Percentiles rank a stretch among this genome's conserved stretches.
Evolutionary conservation across 2,113 vertebrate species (phyloP).

Genomic region (Clinocottus analis): DNA sequence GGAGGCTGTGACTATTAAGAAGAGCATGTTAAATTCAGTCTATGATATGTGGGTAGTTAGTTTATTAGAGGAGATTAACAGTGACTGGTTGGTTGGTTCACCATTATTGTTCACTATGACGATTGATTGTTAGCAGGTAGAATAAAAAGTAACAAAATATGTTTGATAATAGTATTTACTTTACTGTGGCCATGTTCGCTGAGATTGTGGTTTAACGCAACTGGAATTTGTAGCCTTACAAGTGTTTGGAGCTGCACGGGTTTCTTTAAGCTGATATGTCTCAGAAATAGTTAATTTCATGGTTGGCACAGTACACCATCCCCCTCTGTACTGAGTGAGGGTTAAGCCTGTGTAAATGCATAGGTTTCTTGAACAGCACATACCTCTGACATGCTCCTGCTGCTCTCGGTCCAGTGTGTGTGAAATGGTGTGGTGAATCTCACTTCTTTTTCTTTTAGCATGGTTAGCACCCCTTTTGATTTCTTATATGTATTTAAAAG

Average conservation of each 20-base stretch:
- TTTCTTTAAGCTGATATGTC: conserved; percentile 46
- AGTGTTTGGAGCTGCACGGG: conserved; percentile 37
- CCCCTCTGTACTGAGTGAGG: conserved; percentile 48
- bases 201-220: conserved; percentile 20
- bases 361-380: conserved; percentile 61
- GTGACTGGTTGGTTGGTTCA: not conserved
- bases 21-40: not conserved
- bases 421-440: conserved; percentile 78
- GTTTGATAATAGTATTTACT: not conserved
- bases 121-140: not conserved
- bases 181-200: conserved; percentile 3
- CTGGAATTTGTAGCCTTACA: conserved; percentile 42
- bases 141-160: not conserved
- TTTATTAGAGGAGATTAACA: not conserved
- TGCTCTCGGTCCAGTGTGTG: conserved; percentile 54
- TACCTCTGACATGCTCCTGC: conserved; percentile 50
- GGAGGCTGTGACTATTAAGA: not conserved
- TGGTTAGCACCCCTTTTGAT: conserved; percentile 66
- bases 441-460: conserved; percentile 65
- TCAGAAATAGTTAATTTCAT: conserved; percentile 76
- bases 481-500: conserved; percentile 64
- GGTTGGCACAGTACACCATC: conserved; percentile 58
- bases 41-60: not conserved
- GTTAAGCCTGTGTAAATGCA: conserved; percentile 65
- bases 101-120: not conserved